Conservation (phyloP, 2,113 vertebrate genomes). For the Megaleporinus macrocephalus region DNA sequence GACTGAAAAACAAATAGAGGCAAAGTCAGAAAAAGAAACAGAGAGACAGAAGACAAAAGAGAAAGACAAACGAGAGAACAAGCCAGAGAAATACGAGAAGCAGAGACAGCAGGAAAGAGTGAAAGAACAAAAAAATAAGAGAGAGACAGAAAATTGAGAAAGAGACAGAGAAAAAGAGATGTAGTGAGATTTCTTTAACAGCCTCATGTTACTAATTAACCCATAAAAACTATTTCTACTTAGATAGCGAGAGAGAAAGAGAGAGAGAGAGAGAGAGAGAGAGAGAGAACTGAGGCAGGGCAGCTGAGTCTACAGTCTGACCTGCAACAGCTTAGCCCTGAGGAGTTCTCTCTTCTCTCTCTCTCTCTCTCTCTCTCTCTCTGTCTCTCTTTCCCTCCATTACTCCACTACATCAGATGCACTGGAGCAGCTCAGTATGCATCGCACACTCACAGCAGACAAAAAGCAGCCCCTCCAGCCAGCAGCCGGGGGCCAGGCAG, state of each 20-base stretch:
- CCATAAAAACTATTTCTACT: too few relatives aligned
- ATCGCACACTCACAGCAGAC: slow-evolving; percentile 1
- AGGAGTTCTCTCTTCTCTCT: not conserved
- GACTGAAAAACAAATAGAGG: not conserved
- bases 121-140: not conserved
- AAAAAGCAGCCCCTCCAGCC: slow-evolving; percentile 26
- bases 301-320: not conserved
- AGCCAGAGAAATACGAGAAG: not conserved
- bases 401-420: slow-evolving; percentile 9
- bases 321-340: not conserved
- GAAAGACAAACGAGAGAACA: not conserved
- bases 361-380: not conserved
- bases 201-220: too few relatives aligned
- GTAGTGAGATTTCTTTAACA: not conserved
- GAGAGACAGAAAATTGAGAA: not conserved
- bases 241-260: not conserved
- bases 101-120: slow-evolving; percentile 45
- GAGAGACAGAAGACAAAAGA: not conserved
- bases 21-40: not conserved
- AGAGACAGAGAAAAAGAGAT: not conserved
- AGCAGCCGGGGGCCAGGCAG: not conserved
- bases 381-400: not conserved
- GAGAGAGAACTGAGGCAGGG: not conserved
- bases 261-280: slow-evolving; percentile 7
- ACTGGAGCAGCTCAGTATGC: slow-evolving; percentile 14